Evolutionary conservation across 2,113 vertebrate species (phyloP), one percentile per base, ranked within the genome.

Genomic region (Thamnaconus septentrionalis): DNA sequence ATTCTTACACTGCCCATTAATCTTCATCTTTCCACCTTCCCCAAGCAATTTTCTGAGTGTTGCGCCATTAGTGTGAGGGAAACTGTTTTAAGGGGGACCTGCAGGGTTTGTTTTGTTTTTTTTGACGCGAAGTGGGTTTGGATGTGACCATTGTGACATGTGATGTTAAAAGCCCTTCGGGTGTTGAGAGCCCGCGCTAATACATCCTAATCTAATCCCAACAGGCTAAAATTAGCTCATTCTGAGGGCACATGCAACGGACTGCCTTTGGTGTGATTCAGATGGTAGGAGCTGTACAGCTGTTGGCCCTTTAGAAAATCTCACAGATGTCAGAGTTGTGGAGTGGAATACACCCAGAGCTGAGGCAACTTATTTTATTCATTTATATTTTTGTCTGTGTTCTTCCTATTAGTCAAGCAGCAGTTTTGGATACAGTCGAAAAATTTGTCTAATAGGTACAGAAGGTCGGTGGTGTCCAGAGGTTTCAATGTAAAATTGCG

Each of bases 151-250:
- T 18, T 71, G n/a, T 59, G 61, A 79, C 65, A 73, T 64, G 78
- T 72, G 81, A 64, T 74, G 78, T 77, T 73, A 61, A 3, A 31
- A 42, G 56, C 81, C 77, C 73, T 46, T 53, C 46, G 77, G 75
- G 57, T 81, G 66, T 67, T 59, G 56, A 69, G 50, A 69, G 69
- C 67, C 42, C 2, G 41, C 66, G 75, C 78, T 80, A 61, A 75
- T 49, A 75, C 72, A 89, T 84, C 54, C 70, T 77, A 73, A 89
- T 89, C 85, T 84, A 80, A 83, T 87, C 83, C 78, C 57, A 60
- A 10, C 6, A 3, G 64, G 69, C 53, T 83, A 80, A 84, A 85
- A 85, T 87, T 75, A 82, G 74, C 67, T 78, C 56, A 55, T 80
- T 80, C 62, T 1, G 65, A 68, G 68, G 61, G 67, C 69, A 55